Base-by-base conservation (phyloP, 2,888 invertebrate species). In the Drosophila cyrtoloma region DNA sequence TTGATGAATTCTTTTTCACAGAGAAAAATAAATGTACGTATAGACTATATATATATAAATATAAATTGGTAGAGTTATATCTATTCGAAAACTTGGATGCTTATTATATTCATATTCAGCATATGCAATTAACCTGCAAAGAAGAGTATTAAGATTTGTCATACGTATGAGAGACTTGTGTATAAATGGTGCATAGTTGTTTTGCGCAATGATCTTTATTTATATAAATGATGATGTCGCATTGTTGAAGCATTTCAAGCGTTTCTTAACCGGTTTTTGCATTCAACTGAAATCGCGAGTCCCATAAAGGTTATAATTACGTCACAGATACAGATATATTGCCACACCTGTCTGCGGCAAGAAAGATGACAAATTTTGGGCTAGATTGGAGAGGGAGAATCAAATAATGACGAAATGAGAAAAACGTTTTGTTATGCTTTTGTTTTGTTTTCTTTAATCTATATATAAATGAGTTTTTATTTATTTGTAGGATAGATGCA, bases 221-320 rank as follows among this genome's bases (percentile, higher is more conserved):
- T 75, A 50, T 82, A 79, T 63, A 71, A 58, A 82, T 75, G 75
- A 82, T 75, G 75, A 75, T 79, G 68, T 62, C 57, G 61, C 16
- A 50, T 60, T 61, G 63, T 50, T 44, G 28, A 62, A 56, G 70
- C 60, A 67, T 77, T 78, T 70, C 64, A 65, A 64, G 64, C 50
- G 68, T 42, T 57, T 53, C 55, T 53, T 47, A 82, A 77, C 79
- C 79, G 60, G 79, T 79, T 79, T 77, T 82, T 52, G 74, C 63
- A 69, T 47, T 69, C 50, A 51, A 26, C 16, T 52, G 39, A 28
- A 61, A 70, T 59, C 55, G 30, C 37, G 51, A 62, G 32, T 77
- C 60, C 47, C 75, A 53, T 50, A 58, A 82, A 66, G 37, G 42
- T 55, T 39, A 47, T 16, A 64, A 64, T 79, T 60, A 52, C 79